Percentiles rank a stretch among this genome's conserved stretches.
These are phyloP conservation scores for Sturmia bella DNA, from an alignment of 2,888 invertebrate species.

Conservation along the genomic window DNA sequence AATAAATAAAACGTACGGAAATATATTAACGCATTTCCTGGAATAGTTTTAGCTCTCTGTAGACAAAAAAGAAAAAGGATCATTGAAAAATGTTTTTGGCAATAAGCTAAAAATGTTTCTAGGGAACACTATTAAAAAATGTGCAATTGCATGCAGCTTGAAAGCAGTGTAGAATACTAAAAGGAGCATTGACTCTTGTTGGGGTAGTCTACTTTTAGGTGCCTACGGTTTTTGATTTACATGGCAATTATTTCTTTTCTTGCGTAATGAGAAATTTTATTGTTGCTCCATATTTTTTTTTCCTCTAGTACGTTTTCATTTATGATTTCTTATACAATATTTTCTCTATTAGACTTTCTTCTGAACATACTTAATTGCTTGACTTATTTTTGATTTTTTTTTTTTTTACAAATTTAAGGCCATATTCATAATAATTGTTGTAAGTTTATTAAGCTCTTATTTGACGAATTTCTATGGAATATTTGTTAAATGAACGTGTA, in stretches of 20 bases:
- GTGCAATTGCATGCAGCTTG: background rate
- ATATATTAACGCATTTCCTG: constrained; percentile 51
- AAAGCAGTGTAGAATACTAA: background rate
- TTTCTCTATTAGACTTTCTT: no score
- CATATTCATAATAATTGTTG: no score
- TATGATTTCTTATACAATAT: no score
- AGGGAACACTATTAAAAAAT: constrained; percentile 1
- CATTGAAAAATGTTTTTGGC: constrained; percentile 30
- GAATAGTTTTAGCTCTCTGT: constrained; percentile 40
- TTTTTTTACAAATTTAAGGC: no score
- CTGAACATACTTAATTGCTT: no score
- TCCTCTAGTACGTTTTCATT: background rate
- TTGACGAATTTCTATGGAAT: no score
- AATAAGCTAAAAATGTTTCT: constrained; percentile 7
- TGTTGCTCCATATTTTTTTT: background rate
- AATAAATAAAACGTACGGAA: background rate
- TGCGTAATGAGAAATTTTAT: background rate
- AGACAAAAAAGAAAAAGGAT: background rate
- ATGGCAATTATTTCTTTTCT: constrained; percentile 10
- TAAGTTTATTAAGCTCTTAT: no score
- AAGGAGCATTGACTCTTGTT: constrained; percentile 39
- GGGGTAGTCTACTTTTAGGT: constrained; percentile 27
- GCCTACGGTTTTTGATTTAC: background rate
- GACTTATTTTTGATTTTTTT: no score
- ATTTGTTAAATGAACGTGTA: no score